Base-by-base conservation (phyloP, 2,113 vertebrate genomes). In the Melanostigma gelatinosum region DNA sequence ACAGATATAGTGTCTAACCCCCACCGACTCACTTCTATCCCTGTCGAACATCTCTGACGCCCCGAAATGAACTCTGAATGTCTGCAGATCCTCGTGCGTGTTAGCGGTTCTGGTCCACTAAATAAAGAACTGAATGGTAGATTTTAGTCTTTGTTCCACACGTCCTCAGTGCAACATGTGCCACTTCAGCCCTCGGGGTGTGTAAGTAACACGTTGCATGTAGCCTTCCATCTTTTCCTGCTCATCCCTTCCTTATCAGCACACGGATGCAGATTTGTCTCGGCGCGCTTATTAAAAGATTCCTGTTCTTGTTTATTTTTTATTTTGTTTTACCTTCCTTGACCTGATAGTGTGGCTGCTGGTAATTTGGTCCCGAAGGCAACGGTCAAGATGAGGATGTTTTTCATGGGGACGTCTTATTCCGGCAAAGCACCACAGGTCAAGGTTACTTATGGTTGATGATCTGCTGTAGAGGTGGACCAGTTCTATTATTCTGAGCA, bases 241-340 rank as follows among this genome's bases (percentile, higher is more conserved):
- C 71, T 64, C 75, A 71, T 88, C 44, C 81, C 72, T 58, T 72
- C 57, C 87, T 88, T 85, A 90, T 93, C 89, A 80, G 83, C 54
- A 75, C 58, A 60, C 29, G 38, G 85, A 90, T 81, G 54, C 78
- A 62, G 71, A 62, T 88, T 72, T 69, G 64, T 84, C 73, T 89
- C 60, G 55, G 60, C 71, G 67, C 15, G 76, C 72, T 87, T 72
- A 84, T 90, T 90, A 82, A 80, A 76, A 80, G 27, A 75, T 0
- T 1, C 61, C 69, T 34, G 11, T 29, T 72, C 22, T 48, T 48
- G 8, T 67, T 44, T 62, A 48, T 78, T 24, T 68, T 58, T 65
- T 52, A 46, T 15, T 27, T 20, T 50, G n/a, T 60, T 73, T 50
- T 58, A 61, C 80, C 72, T 64, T 78, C 10, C 13, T 42, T 84